phyloP scores from a whole-genome alignment of 2,888 invertebrate species.

The Andricus curvator region DNA sequence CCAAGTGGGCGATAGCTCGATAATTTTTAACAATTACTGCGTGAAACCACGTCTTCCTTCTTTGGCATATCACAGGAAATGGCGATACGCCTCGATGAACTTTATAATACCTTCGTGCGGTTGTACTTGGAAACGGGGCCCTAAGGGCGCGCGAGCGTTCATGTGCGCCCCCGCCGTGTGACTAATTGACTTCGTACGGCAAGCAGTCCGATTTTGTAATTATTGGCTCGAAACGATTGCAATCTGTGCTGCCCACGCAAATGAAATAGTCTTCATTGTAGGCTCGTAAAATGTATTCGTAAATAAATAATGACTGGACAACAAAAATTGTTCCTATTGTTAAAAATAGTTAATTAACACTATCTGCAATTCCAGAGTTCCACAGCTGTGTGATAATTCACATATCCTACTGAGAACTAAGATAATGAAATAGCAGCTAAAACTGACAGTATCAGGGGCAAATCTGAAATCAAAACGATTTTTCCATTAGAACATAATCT shows the following conservation, averaged over 20 bases:
- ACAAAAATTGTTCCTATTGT: too few species aligned
- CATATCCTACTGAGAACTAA: not conserved
- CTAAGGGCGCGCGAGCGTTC: constrained; percentile 53
- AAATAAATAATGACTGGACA: not conserved
- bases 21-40: constrained; percentile 59
- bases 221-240: constrained; percentile 65
- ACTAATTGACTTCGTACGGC: constrained; percentile 67
- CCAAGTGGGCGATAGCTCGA: constrained; percentile 61
- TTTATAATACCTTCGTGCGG: constrained; percentile 41
- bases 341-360: too few species aligned
- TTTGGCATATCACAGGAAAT: constrained; percentile 56
- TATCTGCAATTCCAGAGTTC: not conserved
- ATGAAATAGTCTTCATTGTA: constrained; percentile 44
- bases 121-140: constrained; percentile 55
- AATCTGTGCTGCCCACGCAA: constrained; percentile 52
- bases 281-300: not conserved
- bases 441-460: constrained; percentile 25
- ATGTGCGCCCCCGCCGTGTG: constrained; percentile 63
- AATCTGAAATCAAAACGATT: constrained; percentile 9
- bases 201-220: constrained; percentile 65
- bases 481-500: constrained; percentile 18
- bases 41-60: constrained; percentile 38
- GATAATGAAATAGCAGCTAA: not conserved
- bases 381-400: not conserved
- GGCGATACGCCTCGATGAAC: constrained; percentile 53